Percentiles rank a stretch among this genome's conserved stretches.
Evolutionary conservation across 1,140 invertebrate genomes (phyloP).

Genomic region (Argopecten irradians): DNA sequence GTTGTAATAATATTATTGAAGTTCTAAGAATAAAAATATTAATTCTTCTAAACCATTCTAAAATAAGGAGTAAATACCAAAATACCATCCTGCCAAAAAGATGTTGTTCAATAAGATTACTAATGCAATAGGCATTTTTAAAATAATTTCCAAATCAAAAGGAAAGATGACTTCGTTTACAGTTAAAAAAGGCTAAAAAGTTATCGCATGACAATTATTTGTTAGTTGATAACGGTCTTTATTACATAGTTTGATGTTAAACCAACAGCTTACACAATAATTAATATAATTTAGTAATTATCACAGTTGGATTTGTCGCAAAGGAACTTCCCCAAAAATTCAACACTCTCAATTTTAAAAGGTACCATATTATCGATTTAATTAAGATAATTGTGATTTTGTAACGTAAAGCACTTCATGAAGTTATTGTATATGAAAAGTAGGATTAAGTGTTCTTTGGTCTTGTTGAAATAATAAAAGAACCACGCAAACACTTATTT

Average conservation of each 20-base stretch:
- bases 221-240: no score
- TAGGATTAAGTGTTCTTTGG: conserved; percentile 10
- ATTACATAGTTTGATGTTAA: not conserved
- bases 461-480: not conserved
- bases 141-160: not conserved
- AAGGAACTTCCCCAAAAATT: not conserved
- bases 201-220: no score
- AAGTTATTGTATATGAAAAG: not conserved
- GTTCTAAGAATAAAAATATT: conserved; percentile 7
- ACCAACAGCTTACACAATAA: not conserved
- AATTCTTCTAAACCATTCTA: not conserved
- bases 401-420: not conserved
- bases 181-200: no score
- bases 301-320: not conserved
- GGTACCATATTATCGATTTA: not conserved
- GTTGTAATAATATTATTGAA: not conserved
- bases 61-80: not conserved
- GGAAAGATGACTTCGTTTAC: no score
- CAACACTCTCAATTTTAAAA: conserved; percentile 22
- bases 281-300: not conserved
- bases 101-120: not conserved
- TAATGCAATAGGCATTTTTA: not conserved
- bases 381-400: not conserved
- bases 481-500: not conserved
- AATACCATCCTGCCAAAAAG: not conserved